Evolutionary conservation across 2,113 vertebrate species (phyloP).

Genomic region (Xenopus laevis): DNA sequence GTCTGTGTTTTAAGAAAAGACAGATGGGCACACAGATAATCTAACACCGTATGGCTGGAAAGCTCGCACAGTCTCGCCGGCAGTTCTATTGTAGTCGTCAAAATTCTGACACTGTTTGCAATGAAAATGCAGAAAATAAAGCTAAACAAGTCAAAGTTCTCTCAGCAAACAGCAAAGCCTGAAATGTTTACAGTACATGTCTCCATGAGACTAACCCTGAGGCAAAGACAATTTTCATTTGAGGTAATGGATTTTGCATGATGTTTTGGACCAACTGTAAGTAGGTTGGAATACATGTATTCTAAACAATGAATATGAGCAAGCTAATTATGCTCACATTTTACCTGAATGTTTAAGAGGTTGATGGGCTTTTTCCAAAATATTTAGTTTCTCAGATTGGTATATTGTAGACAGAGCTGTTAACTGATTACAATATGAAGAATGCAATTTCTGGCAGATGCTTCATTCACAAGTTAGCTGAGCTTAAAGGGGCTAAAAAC

Average conservation of each 20-base stretch:
- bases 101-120: slow-evolving; percentile 36
- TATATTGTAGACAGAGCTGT: no score
- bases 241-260: slow-evolving; percentile 46
- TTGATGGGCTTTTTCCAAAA: background rate
- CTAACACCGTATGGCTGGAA: slow-evolving; percentile 2
- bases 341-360: slow-evolving; percentile 1
- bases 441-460: no score
- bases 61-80: slow-evolving; percentile 11
- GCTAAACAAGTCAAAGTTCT: slow-evolving; percentile 57
- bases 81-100: slow-evolving; percentile 26
- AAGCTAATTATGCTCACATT: background rate
- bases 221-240: slow-evolving; percentile 51
- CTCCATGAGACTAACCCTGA: slow-evolving; percentile 38
- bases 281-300: no score
- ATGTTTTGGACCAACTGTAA: slow-evolving; percentile 20
- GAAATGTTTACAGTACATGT: slow-evolving; percentile 60
- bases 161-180: slow-evolving; percentile 56
- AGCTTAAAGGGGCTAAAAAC: no score
- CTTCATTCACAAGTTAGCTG: no score
- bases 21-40: slow-evolving; percentile 1
- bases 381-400: no score
- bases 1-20: slow-evolving; percentile 1
- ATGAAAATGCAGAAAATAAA: slow-evolving; percentile 33
- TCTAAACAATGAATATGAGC: background rate
- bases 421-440: no score